A percentile compares a stretch with the other conserved stretches of the same genome.
phyloP scores from a whole-genome alignment of 2,888 invertebrate species.

The Trachelus troglodyta region DNA sequence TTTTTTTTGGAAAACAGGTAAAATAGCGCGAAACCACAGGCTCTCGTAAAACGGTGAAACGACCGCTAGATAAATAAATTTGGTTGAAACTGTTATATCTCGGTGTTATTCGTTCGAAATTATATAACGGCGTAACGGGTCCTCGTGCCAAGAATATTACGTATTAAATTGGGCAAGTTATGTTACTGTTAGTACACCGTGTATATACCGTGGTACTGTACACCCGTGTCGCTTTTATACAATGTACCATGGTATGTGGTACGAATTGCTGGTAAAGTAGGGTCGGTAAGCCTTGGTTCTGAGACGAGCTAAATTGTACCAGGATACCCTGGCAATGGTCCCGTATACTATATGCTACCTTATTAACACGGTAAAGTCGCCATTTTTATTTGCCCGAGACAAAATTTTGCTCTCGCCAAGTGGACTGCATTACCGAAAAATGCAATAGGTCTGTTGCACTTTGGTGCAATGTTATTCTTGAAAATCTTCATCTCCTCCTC shows the following conservation, averaged over 20 bases:
- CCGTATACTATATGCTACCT: not conserved
- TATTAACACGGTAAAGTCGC: not conserved
- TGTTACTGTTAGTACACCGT: constrained; percentile 22
- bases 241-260: no score
- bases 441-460: not conserved
- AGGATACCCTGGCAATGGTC: not conserved
- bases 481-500: not conserved
- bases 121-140: constrained; percentile 3
- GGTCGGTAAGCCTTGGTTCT: not conserved
- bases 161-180: constrained; percentile 51
- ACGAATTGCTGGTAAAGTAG: no score
- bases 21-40: not conserved
- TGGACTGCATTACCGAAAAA: no score
- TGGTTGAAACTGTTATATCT: constrained; percentile 8
- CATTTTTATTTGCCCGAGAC: not conserved
- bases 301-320: not conserved
- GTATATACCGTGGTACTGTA: not conserved
- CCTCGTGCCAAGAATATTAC: constrained; percentile 31
- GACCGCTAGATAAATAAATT: constrained; percentile 16
- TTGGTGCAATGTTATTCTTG: not conserved
- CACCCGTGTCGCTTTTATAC: not conserved
- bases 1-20: not conserved
- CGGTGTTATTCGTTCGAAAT: constrained; percentile 10
- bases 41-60: not conserved
- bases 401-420: not conserved